Conservation (phyloP, 2,113 vertebrate genomes). For the Pteropus alecto region DNA sequence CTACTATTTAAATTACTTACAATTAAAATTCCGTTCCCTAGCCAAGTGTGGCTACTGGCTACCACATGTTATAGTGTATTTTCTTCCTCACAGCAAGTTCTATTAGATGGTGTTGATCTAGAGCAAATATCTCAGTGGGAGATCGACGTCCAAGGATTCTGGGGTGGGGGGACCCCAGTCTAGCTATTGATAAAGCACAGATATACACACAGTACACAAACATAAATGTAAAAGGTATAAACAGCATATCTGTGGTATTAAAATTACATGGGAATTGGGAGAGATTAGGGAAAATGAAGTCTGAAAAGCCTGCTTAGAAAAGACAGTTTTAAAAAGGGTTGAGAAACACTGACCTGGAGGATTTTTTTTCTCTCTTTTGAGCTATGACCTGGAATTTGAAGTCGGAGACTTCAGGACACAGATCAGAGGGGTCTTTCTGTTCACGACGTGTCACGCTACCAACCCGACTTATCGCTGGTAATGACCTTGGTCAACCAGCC, state of each 20-base stretch:
- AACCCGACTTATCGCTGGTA: not conserved
- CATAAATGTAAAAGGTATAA: rapidly evolving
- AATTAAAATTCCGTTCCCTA: not conserved
- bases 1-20: not conserved
- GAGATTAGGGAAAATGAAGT: not conserved
- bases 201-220: not conserved
- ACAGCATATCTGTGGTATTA: too few species aligned
- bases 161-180: rapidly evolving
- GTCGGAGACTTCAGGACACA: rapidly evolving
- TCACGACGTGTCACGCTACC: not conserved
- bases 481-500: not conserved
- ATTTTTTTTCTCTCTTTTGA: not conserved
- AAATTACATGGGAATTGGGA: too few species aligned
- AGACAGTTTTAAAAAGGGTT: rapidly evolving
- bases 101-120: too few species aligned
- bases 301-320: not conserved
- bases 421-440: not conserved
- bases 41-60: rapidly evolving
- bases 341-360: not conserved
- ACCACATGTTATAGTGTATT: too few species aligned
- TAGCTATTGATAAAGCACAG: not conserved
- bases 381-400: too few species aligned
- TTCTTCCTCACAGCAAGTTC: not conserved
- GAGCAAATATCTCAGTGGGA: not conserved
- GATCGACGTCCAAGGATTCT: too few species aligned